These are phyloP conservation scores for Mystacornis crossleyi DNA, from an alignment of 2,113 vertebrate species.

Conservation along the genomic window DNA sequence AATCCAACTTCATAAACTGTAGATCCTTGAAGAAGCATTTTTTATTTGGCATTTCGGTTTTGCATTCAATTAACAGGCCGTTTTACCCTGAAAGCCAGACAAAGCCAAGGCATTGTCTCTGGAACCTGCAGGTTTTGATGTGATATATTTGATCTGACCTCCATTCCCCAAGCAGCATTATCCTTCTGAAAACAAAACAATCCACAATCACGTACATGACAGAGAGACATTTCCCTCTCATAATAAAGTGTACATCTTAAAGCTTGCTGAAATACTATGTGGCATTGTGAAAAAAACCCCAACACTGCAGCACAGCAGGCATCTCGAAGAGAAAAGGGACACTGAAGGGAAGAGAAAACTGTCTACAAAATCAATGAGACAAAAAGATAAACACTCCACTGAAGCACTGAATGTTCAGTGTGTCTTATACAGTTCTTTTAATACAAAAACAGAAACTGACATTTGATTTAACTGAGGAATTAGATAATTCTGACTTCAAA, in stretches of 20 bases:
- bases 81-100: neutral
- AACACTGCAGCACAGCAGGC: neutral
- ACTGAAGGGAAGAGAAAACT: conserved; percentile 15
- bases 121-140: neutral
- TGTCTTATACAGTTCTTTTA: neutral
- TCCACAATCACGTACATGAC: neutral
- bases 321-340: neutral
- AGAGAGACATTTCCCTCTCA: neutral
- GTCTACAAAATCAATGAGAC: conserved; percentile 38
- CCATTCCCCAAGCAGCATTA: neutral
- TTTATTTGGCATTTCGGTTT: neutral
- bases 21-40: neutral
- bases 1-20: neutral
- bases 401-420: neutral
- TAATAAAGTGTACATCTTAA: neutral
- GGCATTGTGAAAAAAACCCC: neutral
- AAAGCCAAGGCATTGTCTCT: neutral
- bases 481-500: conserved; percentile 49
- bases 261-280: neutral
- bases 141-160: neutral
- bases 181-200: neutral
- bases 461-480: conserved; percentile 48
- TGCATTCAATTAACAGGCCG: neutral
- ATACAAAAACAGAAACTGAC: conserved; percentile 13
- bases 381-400: conserved; percentile 8